Evolutionary conservation across 2,113 vertebrate genomes (phyloP), one percentile per base, ranked within the genome.

Genomic region (Halichoeres trimaculatus): DNA sequence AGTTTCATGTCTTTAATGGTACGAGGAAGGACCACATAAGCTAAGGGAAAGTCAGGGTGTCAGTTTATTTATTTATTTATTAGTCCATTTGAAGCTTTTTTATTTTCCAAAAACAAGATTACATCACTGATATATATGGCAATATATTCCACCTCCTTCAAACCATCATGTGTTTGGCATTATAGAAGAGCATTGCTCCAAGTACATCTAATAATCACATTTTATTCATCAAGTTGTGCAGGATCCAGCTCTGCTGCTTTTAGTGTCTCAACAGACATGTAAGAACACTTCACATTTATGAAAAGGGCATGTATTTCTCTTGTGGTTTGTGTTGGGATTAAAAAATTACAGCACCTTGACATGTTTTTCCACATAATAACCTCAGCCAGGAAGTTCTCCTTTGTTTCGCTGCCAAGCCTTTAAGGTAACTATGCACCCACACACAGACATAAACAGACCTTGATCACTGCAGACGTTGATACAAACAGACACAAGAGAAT

Each of bases 371-470:
- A 53, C 43, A 50, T 52, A 62, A 41, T 11, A 23, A 74, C 72
- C 45, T 41, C 73, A 56, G 23, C 10, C 8, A 54, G 23, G 36
- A 69, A 40, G n/a, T 38, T 43, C 3, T 2, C 47, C 84, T 83
- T 81, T 80, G 76, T 81, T 84, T 66, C 52, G 4, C 0, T 30
- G 78, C 83, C 88, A 88, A 80, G 67, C 78, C 68, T 54, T 43
- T 88, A 69, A 71, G 34, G 70, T 81, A 77, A 86, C 56, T 61
- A 84, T 60, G 61, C n/a, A 55, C 52, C 57, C 55, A 7, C 60
- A 53, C 53, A 45, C 61, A 81, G 51, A 89, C 70, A 74, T 70
- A 81, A 84, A 90, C 74, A 88, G 35, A 60, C 36, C 26, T 52
- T 56, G 52, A 69, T 62, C 0, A 2, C 20, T 23, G 43, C 61